Evolutionary conservation across 2,888 invertebrate species (phyloP), one percentile per base, ranked within the genome.

Genomic region (Rapana venosa): DNA sequence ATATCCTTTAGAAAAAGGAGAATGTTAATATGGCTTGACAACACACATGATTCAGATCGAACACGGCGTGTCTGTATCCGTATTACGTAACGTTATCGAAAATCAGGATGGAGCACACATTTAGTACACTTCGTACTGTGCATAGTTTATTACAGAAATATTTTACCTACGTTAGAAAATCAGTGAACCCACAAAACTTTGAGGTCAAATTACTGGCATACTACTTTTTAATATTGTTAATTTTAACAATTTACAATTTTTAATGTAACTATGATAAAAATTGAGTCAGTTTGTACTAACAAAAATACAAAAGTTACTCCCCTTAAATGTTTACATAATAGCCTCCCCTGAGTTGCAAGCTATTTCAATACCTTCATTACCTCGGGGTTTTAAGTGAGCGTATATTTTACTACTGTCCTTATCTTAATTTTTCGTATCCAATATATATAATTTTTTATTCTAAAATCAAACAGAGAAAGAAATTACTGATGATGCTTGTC

Each of bases 21-120:
- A 79, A 79, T 79, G 79, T 79, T 79, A 79, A 79, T 79, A 79
- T 79, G 79, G 79, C 79, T 79, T 79, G 79, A 79, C 79, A 79
- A 79, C 79, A 79, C 79, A 35, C 79, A 35, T 79, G 79, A 79
- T 79, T 79, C 79, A 79, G 79, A 79, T 79, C 79, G 79, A 79
- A 79, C 79, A 79, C 79, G 79, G 79, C 79, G 79, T 79, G 79
- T 79, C 79, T 79, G 79, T 79, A 35, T 35, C 0, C 0, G 32
- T 35, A 15, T 22, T 5, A 32, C 0, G 11, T 17, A 8, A n/a
- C 13, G 26, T 1, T 2, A 79, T 22, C 17, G 30, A 15, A 79
- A 6, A 79, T 35, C 30, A 35, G 22, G 8, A 79, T 79, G 15
- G 11, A 35, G 5, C 15, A 32, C 30, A 35, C 17, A 79, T 35